Evolutionary conservation across 2,113 vertebrate species (phyloP).

Genomic region (Mustelus asterias): DNA sequence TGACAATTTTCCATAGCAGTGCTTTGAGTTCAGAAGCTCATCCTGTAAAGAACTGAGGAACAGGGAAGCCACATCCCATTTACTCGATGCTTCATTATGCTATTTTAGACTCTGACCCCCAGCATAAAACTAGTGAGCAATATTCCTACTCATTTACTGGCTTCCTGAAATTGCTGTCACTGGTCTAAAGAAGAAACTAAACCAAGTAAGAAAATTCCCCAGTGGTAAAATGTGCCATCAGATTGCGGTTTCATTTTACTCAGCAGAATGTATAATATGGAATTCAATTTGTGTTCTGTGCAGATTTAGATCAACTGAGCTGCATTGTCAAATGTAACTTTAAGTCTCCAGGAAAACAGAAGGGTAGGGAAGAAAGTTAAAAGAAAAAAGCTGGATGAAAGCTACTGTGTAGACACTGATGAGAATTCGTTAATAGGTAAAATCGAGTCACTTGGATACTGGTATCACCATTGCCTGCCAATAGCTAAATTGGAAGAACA

Average conservation of each 20-base stretch:
- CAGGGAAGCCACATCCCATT: not conserved
- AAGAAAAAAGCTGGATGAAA: not conserved
- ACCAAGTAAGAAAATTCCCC: not conserved
- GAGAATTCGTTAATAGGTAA: not conserved
- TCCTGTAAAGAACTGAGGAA: not conserved
- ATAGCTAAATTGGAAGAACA: not conserved
- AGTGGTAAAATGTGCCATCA: not conserved
- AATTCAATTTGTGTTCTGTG: not conserved
- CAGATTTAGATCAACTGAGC: not conserved
- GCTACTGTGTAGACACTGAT: not conserved
- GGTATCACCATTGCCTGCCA: not conserved
- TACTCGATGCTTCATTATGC: not conserved
- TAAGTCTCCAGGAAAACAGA: not conserved
- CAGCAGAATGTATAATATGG: not conserved
- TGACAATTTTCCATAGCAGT: not conserved
- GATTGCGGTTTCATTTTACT: not conserved
- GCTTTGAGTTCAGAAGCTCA: not conserved
- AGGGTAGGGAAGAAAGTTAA: not conserved
- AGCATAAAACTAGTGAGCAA: not conserved
- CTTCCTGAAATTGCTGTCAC: not conserved
- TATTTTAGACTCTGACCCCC: not conserved
- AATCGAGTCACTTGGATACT: not conserved
- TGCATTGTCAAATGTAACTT: not conserved
- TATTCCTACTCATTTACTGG: not conserved
- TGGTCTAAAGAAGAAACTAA: not conserved